Base-by-base conservation (phyloP, 1,140 invertebrate genomes). In the Cephus cinctus region DNA sequence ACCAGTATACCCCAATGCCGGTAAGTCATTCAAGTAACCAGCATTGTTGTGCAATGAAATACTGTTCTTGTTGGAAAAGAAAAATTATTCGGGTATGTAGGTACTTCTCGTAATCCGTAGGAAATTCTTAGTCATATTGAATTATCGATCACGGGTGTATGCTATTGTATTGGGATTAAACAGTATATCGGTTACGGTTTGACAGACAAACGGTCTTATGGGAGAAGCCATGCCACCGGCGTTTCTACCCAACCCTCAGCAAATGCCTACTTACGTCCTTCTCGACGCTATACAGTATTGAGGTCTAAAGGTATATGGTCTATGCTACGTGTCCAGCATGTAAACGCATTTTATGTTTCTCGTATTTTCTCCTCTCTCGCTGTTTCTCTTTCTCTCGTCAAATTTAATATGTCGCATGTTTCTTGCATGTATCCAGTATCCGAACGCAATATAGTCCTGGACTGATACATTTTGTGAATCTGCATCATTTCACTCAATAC, bases 231-330 rank as follows among this genome's bases (percentile, higher is more conserved):
- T 76, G 72, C 75, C 75, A 69, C 75, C 73, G 63, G 72, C 72
- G 61, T 76, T 77, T 75, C 73, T 76, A 61, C 73, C 72, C 61
- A 76, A 75, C 64, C 74, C 73, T 65, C 74, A 76, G 55, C 74
- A 76, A 76, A 75, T 76, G 74, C 73, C 74, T 71, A 75, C 74
- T 76, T 76, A 76, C 62, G 67, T 76, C 62, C 73, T 76, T 72
- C 74, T 76, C 73, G 74, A 76, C 72, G 72, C 72, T 67, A 77
- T 75, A 75, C 73, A 76, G 71, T 75, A 75, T 77, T 77, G 73
- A 77, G 73, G 71, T 75, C 69, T 75, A 74, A 77, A 77, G 74
- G 74, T 77, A 77, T 61, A 67, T 69, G 50, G 43, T 41, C 45
- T 65, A 62, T 67, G 59, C 55, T 59, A 55, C 58, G 36, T 44